Conservation (phyloP, 2,113 vertebrate genomes). For the Bostrychus sinensis region DNA sequence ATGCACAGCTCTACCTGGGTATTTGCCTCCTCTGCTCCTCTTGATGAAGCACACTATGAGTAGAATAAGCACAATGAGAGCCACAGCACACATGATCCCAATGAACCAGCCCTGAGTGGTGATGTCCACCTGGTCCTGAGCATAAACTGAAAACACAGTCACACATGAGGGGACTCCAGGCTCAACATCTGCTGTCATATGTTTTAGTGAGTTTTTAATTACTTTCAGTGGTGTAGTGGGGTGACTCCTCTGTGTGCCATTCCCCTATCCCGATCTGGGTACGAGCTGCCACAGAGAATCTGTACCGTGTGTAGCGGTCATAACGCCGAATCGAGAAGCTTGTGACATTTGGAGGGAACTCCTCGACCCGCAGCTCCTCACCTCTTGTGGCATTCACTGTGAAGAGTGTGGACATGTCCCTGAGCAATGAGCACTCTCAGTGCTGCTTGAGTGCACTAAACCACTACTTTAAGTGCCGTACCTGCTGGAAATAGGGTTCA, state of each 20-base stretch:
- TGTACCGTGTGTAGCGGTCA: constrained; percentile 92
- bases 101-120: constrained; percentile 99
- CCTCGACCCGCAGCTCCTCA: constrained; percentile 81
- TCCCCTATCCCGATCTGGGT: constrained; percentile 88
- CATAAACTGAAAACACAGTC: constrained; percentile 55
- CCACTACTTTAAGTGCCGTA: constrained; percentile 24
- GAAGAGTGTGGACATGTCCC: constrained; percentile 15
- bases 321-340: constrained; percentile 87
- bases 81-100: constrained; percentile 96
- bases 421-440: constrained; percentile 9
- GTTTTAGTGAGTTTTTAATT: constrained; percentile 32
- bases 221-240: constrained; percentile 91
- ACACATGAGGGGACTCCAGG: constrained; percentile 6
- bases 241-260: constrained; percentile 85
- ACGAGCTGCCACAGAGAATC: constrained; percentile 86
- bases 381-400: constrained; percentile 89
- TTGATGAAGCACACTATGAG: constrained; percentile 98
- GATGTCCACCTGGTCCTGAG: constrained; percentile 91
- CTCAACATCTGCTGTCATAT: not conserved
- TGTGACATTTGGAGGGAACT: constrained; percentile 88
- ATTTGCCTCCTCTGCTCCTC: constrained; percentile 95
- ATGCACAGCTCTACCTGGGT: constrained; percentile 84
- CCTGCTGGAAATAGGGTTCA: constrained; percentile 9
- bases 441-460: constrained; percentile 16
- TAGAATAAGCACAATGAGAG: constrained; percentile 94